A percentile compares a stretch with the other conserved stretches of the same genome.
Conservation (phyloP, 2,797 vertebrate genomes). For the Thaleichthys pacificus region DNA sequence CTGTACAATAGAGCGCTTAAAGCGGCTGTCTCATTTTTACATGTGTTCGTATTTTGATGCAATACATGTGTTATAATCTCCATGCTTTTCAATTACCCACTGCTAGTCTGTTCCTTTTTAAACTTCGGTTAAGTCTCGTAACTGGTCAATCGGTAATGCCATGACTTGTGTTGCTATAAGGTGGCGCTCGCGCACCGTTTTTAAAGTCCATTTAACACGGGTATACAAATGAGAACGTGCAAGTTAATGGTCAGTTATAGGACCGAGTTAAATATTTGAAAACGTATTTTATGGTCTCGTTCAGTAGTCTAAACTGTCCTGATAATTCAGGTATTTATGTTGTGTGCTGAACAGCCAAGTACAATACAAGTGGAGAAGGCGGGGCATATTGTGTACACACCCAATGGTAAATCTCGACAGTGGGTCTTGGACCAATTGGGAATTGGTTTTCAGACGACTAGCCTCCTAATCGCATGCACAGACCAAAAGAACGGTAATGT, state of each 20-base stretch:
- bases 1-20: background rate
- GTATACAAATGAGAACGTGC: too few relatives aligned
- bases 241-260: too few relatives aligned
- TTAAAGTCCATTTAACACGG: too few relatives aligned
- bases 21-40: background rate
- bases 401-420: constrained; percentile 54
- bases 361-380: constrained; percentile 23
- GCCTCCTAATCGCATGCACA: constrained; percentile 17
- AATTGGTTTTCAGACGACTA: constrained; percentile 23
- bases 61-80: background rate
- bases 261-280: too few relatives aligned
- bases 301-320: too few relatives aligned
- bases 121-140: too few relatives aligned
- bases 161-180: too few relatives aligned
- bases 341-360: constrained; percentile 40
- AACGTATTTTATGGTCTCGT: too few relatives aligned
- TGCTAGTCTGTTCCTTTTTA: too few relatives aligned
- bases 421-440: constrained; percentile 59
- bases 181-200: too few relatives aligned
- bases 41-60: background rate
- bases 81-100: background rate
- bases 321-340: constrained; percentile 18
- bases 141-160: too few relatives aligned
- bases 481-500: background rate
- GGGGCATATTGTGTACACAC: constrained; percentile 28